phyloP scores from a whole-genome alignment of 37 sponge, comb jelly and placozoan species.

The Amphimedon queenslandica region DNA sequence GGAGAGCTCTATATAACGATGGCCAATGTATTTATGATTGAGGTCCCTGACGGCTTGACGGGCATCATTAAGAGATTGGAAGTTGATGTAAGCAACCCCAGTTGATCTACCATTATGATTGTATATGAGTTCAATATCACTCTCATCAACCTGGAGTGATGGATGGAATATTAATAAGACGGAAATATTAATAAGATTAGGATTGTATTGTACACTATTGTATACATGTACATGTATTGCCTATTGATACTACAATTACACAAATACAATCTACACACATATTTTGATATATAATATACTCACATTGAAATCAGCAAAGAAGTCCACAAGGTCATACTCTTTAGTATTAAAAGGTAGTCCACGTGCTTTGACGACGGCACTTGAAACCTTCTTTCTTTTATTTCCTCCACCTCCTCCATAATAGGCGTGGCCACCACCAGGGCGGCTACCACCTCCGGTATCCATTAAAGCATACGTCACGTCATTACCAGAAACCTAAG shows the following conservation, averaged over 20 bases:
- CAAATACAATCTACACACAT: no score
- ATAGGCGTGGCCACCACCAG: no score
- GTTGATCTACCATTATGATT: conserved; percentile 35
- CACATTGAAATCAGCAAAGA: conserved; percentile 63
- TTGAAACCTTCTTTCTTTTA: background rate
- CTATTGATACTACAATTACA: no score
- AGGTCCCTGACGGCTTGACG: conserved; percentile 62
- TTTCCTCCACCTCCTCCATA: no score
- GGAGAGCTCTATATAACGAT: conserved; percentile 65
- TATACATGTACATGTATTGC: no score
- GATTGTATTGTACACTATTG: no score
- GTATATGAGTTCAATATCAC: conserved; percentile 52
- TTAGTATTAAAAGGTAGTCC: conserved; percentile 63
- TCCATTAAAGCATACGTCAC: conserved; percentile 19
- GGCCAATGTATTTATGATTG: conserved; percentile 55
- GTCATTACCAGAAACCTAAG: conserved; percentile 26
- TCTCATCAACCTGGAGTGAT: conserved; percentile 30
- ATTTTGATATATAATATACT: conserved; percentile 20
- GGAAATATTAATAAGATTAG: no score
- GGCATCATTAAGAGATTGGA: conserved; percentile 37
- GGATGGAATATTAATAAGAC: no score
- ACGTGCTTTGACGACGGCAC: conserved; percentile 28
- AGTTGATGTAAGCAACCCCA: conserved; percentile 65
- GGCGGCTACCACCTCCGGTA: background rate
- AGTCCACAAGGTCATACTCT: conserved; percentile 43